Percentiles rank a stretch among this genome's conserved stretches.
phyloP scores from a whole-genome alignment of 2,797 vertebrate genomes.

The Manis crassicaudata region DNA sequence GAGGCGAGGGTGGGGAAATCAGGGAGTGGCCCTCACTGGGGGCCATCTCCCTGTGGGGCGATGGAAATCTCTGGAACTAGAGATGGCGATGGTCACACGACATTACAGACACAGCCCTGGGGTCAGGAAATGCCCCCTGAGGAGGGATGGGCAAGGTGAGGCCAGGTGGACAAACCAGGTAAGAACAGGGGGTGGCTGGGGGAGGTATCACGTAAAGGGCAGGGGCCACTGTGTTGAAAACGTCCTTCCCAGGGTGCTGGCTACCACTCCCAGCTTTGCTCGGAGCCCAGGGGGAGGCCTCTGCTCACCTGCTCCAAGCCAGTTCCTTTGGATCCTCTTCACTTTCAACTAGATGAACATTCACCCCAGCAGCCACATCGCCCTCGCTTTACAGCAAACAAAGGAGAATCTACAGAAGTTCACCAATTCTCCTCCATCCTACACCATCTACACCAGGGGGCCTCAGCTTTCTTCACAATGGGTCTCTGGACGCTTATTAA shows the following conservation, averaged over 20 bases:
- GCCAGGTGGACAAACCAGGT: background rate
- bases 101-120: background rate
- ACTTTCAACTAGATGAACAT: background rate
- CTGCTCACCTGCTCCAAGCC: background rate
- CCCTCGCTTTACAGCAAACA: background rate
- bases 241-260: background rate
- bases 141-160: background rate
- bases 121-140: background rate
- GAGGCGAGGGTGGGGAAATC: background rate
- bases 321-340: background rate
- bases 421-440: background rate
- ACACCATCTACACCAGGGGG: background rate
- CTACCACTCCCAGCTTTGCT: background rate
- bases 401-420: background rate
- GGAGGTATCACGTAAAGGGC: too few relatives aligned
- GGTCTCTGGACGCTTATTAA: background rate
- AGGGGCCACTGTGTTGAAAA: too few relatives aligned
- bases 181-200: background rate
- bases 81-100: background rate
- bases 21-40: background rate
- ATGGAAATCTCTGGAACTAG: background rate
- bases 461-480: background rate
- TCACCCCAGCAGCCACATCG: background rate
- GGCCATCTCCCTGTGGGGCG: background rate
- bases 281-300: background rate